These are phyloP conservation scores for Prinia subflava DNA, from an alignment of 2,113 vertebrate genomes.

Conservation along the genomic window DNA sequence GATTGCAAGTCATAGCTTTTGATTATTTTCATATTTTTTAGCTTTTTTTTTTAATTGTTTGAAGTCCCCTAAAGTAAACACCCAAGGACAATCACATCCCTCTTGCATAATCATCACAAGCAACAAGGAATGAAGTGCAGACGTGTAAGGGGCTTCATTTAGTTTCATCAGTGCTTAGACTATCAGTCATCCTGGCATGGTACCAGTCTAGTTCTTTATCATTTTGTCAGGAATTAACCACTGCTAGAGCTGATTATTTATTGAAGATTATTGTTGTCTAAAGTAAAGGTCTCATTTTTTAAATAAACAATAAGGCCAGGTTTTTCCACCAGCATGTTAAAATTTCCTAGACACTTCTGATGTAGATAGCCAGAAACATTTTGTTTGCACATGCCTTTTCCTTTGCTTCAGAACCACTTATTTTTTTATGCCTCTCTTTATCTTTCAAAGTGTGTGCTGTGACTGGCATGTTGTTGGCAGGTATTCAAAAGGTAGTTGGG, in stretches of 20 bases:
- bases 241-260: neutral
- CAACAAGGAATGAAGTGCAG: neutral
- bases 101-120: neutral
- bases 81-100: neutral
- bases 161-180: neutral
- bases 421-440: neutral
- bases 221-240: conserved; percentile 8
- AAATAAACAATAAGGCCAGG: neutral
- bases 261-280: neutral
- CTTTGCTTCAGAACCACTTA: neutral
- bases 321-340: neutral
- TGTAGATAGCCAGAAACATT: neutral
- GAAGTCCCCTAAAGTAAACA: neutral
- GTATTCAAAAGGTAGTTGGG: neutral
- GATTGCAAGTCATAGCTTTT: neutral
- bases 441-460: neutral
- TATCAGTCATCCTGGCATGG: neutral
- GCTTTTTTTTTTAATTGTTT: neutral
- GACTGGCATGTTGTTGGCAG: neutral
- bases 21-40: neutral
- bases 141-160: neutral
- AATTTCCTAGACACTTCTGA: neutral
- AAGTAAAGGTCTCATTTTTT: neutral
- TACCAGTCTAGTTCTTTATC: neutral
- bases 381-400: neutral